Base-by-base conservation (phyloP, 2,888 invertebrate species). In the Tipula unca region DNA sequence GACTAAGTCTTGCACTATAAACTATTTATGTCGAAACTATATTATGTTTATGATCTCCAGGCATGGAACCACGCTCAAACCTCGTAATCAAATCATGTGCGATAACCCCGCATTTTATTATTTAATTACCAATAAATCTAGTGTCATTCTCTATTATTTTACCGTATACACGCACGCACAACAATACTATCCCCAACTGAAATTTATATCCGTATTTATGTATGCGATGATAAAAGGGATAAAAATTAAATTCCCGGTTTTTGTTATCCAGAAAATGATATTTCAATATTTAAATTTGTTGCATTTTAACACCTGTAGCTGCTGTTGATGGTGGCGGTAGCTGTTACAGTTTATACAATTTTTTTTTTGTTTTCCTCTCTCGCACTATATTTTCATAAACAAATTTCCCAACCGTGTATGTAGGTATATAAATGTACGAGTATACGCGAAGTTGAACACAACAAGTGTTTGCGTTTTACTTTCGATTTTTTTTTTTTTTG, bases 241-340 rank as follows among this genome's bases (percentile, higher is more conserved):
- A 69, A 20, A 69, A 25, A 32, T 32, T 6, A 32, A 32, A 2
- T 32, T 69, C 14, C 69, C 69, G 25, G 25, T 69, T 69, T 48
- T 39, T 13, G n/a, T 39, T n/a, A n/a, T 48, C 69, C 69, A 69
- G 69, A 69, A 69, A 69, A 69, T 69, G 69, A 69, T 69, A 69
- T 69, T 69, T 69, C 69, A 69, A 69, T 69, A 69, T 69, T 69
- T 69, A 69, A 69, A 69, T 69, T 69, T 69, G 69, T 69, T 69
- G 69, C 69, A 69, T 69, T 69, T 69, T 69, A 69, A 69, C 69
- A 69, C 69, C 69, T 69, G 69, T 69, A 69, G 69, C 69, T 69
- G 25, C 25, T 69, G 69, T 69, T 69, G 69, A 25, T 69, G 25
- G 69, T 25, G 25, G 25, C 69, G 10, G 13, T 17, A 69, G 69